Percentiles rank a stretch among this genome's conserved stretches.
These are phyloP conservation scores for Meriones psammophilus DNA, from an alignment of 2,797 vertebrate species.

Conservation along the genomic window DNA sequence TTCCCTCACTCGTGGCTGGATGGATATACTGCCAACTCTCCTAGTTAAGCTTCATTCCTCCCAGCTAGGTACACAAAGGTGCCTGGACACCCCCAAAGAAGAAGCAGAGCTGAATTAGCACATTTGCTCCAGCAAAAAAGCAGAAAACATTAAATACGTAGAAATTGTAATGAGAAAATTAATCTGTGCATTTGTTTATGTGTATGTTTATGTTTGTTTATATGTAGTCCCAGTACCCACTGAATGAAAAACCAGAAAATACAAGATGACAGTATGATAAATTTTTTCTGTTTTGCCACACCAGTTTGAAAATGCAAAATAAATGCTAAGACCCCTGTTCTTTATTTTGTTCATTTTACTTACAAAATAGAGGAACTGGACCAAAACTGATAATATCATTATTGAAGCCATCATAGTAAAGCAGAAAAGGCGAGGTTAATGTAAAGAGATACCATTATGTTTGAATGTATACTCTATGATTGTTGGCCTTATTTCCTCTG, in stretches of 20 bases:
- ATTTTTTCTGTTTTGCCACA: background rate
- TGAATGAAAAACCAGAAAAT: background rate
- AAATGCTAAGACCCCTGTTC: background rate
- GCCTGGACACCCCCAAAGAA: no score
- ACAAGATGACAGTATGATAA: background rate
- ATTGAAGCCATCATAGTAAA: background rate
- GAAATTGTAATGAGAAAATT: background rate
- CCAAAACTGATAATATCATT: background rate
- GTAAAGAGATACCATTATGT: background rate
- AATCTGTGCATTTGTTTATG: background rate
- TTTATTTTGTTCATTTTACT: background rate
- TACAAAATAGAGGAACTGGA: constrained; percentile 20
- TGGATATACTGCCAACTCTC: no score
- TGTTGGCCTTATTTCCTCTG: background rate
- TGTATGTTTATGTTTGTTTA: background rate
- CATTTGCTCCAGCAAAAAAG: background rate
- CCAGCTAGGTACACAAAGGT: no score
- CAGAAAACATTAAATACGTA: background rate
- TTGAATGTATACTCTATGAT: background rate
- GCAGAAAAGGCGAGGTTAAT: background rate
- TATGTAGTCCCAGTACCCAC: background rate
- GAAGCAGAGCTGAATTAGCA: no score
- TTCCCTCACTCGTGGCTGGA: no score
- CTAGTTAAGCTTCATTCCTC: no score
- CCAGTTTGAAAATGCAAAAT: constrained; percentile 18